phyloP scores from a whole-genome alignment of 2,888 invertebrate species.

The Drosophila meridionalis region DNA sequence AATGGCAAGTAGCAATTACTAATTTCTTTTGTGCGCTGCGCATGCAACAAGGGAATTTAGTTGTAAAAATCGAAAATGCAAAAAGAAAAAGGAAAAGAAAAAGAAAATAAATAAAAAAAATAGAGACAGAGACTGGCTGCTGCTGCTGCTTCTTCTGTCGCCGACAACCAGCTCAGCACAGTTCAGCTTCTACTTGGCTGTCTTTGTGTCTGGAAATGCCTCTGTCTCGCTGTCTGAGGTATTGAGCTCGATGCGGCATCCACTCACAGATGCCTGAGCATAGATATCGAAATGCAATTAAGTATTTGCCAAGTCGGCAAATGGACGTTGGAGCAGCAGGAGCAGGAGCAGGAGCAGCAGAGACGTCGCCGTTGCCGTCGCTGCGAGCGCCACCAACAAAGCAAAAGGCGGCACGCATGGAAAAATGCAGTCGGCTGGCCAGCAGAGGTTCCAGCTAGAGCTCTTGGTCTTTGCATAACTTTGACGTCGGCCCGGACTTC shows the following conservation, averaged over 20 bases:
- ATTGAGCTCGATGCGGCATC: conserved; percentile 66
- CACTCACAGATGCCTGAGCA: conserved; percentile 82
- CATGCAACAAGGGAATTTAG: conserved; percentile 70
- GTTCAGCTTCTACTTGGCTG: conserved; percentile 15
- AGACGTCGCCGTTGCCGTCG: background rate
- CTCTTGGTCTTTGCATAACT: conserved; percentile 69
- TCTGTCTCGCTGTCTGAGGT: conserved; percentile 52
- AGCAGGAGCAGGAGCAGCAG: conserved; percentile 12
- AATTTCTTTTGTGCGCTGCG: conserved; percentile 76
- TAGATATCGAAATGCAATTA: conserved; percentile 84
- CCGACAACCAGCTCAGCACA: conserved; percentile 8
- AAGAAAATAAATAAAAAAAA: background rate
- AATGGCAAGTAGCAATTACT: conserved; percentile 79
- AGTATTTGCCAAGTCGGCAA: conserved; percentile 81
- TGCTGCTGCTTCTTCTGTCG: conserved; percentile 4
- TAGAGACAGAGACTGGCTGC: background rate
- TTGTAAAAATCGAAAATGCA: conserved; percentile 73
- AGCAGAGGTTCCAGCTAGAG: background rate
- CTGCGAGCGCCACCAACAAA: conserved; percentile 72
- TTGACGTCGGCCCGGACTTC: conserved; percentile 48
- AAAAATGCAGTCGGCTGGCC: conserved; percentile 60
- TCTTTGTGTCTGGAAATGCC: conserved; percentile 46
- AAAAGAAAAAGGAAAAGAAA: background rate
- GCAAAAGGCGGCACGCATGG: conserved; percentile 73
- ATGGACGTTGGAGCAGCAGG: conserved; percentile 37